A percentile compares a stretch with the other conserved stretches of the same genome.
phyloP scores from a whole-genome alignment of 2,797 vertebrate genomes.

The Lacerta agilis region DNA sequence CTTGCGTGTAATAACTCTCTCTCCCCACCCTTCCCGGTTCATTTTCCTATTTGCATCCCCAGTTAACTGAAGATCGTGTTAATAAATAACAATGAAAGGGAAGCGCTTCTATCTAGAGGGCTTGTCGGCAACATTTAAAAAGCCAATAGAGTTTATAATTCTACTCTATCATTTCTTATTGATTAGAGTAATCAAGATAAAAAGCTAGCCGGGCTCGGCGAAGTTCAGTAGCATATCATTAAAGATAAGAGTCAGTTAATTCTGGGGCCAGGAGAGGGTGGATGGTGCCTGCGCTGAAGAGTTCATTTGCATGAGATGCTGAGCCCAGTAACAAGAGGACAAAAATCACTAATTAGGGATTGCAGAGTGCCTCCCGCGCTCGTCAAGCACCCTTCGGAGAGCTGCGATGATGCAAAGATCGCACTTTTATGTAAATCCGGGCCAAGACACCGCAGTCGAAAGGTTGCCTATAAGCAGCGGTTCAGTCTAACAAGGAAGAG shows the following conservation, averaged over 20 bases:
- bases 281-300: constrained; percentile 85
- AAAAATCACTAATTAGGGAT: constrained; percentile 96
- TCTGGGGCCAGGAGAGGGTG: constrained; percentile 83
- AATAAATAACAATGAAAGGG: constrained; percentile 82
- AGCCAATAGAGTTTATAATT: constrained; percentile 88
- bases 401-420: constrained; percentile 72
- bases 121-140: constrained; percentile 86
- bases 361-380: constrained; percentile 84
- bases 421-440: constrained; percentile 77
- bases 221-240: constrained; percentile 88
- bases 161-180: constrained; percentile 88
- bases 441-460: constrained; percentile 56
- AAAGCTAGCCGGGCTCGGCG: constrained; percentile 85
- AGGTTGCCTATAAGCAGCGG: constrained; percentile 42
- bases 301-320: constrained; percentile 93
- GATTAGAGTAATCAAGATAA: constrained; percentile 90
- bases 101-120: constrained; percentile 77
- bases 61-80: constrained; percentile 78
- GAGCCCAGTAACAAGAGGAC: constrained; percentile 89
- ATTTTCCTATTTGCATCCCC: constrained; percentile 72
- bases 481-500: neutral
- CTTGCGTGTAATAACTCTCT: constrained; percentile 15
- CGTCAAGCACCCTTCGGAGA: constrained; percentile 86
- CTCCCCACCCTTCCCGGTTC: constrained; percentile 42
- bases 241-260: constrained; percentile 92